Conservation (phyloP, 2,888 invertebrate genomes). For the Sicus ferrugineus region DNA sequence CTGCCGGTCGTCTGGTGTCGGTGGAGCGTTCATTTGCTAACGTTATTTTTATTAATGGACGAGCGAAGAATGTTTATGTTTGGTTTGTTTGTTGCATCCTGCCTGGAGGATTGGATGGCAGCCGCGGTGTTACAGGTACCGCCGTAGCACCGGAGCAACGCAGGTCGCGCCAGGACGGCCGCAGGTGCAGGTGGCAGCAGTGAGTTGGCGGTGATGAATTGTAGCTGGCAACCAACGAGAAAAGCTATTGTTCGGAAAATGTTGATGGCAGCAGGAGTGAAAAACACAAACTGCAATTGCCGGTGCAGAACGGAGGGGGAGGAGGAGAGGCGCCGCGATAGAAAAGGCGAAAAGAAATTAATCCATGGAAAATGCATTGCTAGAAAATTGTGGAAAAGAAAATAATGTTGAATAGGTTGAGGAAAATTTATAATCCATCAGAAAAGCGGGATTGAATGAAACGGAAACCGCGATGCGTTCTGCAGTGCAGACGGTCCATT, state of each 20-base stretch:
- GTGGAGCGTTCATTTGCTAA: slow-evolving; percentile 23
- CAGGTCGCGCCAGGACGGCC: slow-evolving; percentile 9
- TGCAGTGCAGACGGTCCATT: neutral
- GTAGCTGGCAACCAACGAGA: slow-evolving; percentile 9
- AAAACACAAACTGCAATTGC: too few relatives aligned
- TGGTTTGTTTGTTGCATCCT: slow-evolving; percentile 28
- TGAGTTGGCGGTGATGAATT: slow-evolving; percentile 25
- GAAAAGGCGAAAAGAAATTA: neutral
- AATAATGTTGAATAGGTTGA: slow-evolving; percentile 9
- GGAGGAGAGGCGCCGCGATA: neutral
- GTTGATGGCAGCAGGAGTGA: neutral
- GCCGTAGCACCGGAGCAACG: too few relatives aligned
- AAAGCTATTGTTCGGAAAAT: slow-evolving; percentile 20
- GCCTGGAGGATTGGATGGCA: neutral
- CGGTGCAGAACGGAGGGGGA: slow-evolving; percentile 24
- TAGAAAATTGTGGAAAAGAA: neutral
- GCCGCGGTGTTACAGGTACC: too few relatives aligned
- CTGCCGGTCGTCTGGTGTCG: neutral
- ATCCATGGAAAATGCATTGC: neutral
- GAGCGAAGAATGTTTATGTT: slow-evolving; percentile 25
- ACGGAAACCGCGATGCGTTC: neutral
- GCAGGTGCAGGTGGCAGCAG: slow-evolving; percentile 22
- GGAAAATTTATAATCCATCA: slow-evolving; percentile 14
- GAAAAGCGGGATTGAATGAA: neutral
- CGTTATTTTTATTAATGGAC: slow-evolving; percentile 38